These are phyloP conservation scores for Prionailurus viverrinus DNA, from an alignment of 2,113 vertebrate genomes.

Conservation along the genomic window DNA sequence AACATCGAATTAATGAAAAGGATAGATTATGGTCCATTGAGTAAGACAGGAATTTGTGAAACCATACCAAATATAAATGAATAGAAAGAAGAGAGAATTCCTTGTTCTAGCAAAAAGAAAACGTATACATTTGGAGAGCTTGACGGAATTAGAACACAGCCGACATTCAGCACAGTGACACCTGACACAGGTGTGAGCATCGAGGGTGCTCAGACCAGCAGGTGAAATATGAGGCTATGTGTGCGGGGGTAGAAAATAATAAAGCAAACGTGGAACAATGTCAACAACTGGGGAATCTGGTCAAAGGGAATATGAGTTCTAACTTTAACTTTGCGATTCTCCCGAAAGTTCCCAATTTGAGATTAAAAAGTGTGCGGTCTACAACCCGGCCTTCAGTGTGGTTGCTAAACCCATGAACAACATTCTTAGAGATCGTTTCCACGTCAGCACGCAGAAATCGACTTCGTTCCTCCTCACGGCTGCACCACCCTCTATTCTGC, in stretches of 20 bases:
- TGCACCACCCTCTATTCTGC: fast-evolving
- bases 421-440: background rate
- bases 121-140: fast-evolving
- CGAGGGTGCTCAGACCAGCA: fast-evolving
- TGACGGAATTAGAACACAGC: background rate
- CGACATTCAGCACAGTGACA: fast-evolving
- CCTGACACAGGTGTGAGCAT: background rate
- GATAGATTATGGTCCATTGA: fast-evolving
- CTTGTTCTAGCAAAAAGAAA: background rate
- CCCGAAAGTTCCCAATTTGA: background rate
- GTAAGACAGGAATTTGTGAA: background rate
- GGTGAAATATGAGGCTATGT: background rate
- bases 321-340: background rate
- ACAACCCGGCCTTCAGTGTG: fast-evolving
- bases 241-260: background rate
- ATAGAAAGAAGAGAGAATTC: background rate
- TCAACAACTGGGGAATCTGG: fast-evolving
- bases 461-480: no score
- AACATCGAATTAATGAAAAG: background rate
- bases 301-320: background rate
- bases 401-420: fast-evolving
- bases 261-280: no score
- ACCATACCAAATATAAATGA: background rate
- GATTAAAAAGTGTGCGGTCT: background rate
- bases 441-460: fast-evolving